phyloP scores from a whole-genome alignment of 2,797 vertebrate genomes.

The Meda fulgida region DNA sequence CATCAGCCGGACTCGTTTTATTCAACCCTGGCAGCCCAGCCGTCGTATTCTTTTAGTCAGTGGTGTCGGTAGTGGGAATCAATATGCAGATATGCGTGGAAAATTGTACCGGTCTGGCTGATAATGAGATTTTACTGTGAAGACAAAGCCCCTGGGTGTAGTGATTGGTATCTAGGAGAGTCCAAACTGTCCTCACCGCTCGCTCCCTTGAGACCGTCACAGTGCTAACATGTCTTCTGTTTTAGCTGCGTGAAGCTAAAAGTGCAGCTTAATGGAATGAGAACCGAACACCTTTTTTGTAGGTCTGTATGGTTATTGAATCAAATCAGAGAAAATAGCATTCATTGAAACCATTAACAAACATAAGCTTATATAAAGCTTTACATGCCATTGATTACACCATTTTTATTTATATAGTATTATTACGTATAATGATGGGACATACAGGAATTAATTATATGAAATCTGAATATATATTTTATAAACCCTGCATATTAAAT shows the following conservation, averaged over 20 bases:
- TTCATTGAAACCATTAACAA: not conserved
- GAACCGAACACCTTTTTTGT: not conserved
- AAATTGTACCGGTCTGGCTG: conserved; percentile 50
- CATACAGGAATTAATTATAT: not conserved
- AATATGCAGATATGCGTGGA: conserved; percentile 58
- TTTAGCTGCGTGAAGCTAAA: conserved; percentile 46
- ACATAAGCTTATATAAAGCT: not conserved
- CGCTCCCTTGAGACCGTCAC: conserved; percentile 23
- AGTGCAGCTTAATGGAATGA: conserved; percentile 31
- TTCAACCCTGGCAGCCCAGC: conserved; percentile 17
- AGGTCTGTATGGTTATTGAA: not conserved
- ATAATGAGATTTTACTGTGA: conserved; percentile 57
- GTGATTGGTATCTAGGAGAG: conserved; percentile 56
- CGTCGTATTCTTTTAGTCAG: conserved; percentile 35
- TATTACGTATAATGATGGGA: not conserved
- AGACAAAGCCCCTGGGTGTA: conserved; percentile 56
- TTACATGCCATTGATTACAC: not conserved
- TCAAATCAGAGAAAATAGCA: not conserved
- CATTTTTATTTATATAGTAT: not conserved
- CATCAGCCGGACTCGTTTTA: conserved; percentile 10
- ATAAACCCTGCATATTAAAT: not conserved
- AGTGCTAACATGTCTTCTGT: conserved; percentile 44
- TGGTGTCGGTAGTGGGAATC: conserved; percentile 55
- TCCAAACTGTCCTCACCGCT: conserved; percentile 21
- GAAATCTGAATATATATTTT: not conserved